A percentile compares a stretch with the other conserved stretches of the same genome.
Evolutionary conservation across 2,113 vertebrate species (phyloP).

Genomic region (Petaurus breviceps): DNA sequence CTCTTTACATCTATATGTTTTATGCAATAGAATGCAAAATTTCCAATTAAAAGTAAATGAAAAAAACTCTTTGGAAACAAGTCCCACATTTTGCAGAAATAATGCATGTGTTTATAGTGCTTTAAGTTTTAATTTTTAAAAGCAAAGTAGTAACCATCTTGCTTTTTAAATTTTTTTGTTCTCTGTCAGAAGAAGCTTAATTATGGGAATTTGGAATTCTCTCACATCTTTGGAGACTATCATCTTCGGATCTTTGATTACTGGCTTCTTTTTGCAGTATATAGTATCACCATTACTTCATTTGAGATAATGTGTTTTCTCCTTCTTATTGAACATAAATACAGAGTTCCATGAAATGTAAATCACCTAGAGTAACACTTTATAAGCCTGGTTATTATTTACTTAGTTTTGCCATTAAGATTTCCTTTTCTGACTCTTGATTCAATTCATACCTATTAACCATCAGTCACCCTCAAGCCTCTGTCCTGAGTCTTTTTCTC

Average conservation of each 20-base stretch:
- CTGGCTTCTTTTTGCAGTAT: constrained; percentile 83
- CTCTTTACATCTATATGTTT: neutral
- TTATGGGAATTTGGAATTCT: constrained; percentile 86
- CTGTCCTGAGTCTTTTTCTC: too few relatives aligned
- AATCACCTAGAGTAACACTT: neutral
- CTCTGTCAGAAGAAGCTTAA: constrained; percentile 81
- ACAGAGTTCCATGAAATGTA: neutral
- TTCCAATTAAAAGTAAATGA: neutral
- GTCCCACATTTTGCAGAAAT: neutral
- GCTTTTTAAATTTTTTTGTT: neutral
- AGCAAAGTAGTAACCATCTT: neutral
- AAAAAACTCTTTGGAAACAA: neutral
- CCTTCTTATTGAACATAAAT: constrained; percentile 85
- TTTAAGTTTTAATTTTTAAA: neutral
- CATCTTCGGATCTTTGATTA: constrained; percentile 84
- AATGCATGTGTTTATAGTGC: neutral
- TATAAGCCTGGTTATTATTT: neutral
- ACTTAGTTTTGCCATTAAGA: neutral
- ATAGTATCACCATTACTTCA: constrained; percentile 77
- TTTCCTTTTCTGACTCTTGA: neutral
- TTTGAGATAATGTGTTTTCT: constrained; percentile 84
- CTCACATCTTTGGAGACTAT: constrained; percentile 86
- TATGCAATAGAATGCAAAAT: neutral
- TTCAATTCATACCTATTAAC: neutral
- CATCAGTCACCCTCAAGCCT: neutral